A percentile compares a stretch with the other conserved stretches of the same genome.
These are phyloP conservation scores for Acleris sparsana DNA, from an alignment of 2,888 invertebrate species.

Conservation along the genomic window DNA sequence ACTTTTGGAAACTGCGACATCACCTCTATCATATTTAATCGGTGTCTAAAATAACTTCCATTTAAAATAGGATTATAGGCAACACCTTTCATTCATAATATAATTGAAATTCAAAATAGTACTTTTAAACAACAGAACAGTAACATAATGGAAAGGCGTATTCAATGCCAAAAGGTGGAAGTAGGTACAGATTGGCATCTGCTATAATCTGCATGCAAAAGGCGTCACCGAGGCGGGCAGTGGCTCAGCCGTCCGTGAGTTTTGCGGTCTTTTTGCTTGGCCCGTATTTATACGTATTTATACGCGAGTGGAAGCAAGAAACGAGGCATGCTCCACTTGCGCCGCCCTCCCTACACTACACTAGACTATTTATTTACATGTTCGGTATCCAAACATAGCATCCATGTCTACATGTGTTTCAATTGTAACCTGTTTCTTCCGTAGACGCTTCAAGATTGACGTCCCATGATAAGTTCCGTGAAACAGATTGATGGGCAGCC, in stretches of 20 bases:
- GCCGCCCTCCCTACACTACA: constrained; percentile 52
- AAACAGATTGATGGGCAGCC: constrained; percentile 33
- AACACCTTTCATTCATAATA: background rate
- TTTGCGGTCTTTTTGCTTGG: constrained; percentile 68
- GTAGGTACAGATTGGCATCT: constrained; percentile 14
- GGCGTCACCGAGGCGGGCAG: constrained; percentile 41
- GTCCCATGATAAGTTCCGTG: constrained; percentile 27
- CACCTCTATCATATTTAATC: constrained; percentile 42
- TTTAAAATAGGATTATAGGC: background rate
- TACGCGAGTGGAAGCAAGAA: constrained; percentile 63
- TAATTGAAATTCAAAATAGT: constrained; percentile 7
- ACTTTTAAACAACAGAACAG: constrained; percentile 13
- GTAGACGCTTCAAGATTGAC: constrained; percentile 45
- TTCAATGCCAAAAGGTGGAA: constrained; percentile 14
- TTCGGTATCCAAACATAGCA: constrained; percentile 35
- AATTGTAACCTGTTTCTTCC: constrained; percentile 54
- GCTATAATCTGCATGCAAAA: constrained; percentile 42
- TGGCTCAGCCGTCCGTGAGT: constrained; percentile 63
- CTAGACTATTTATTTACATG: constrained; percentile 50
- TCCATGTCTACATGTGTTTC: constrained; percentile 43
- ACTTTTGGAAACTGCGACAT: constrained; percentile 57
- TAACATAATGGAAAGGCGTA: constrained; percentile 7
- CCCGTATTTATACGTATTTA: constrained; percentile 61
- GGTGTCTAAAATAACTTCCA: constrained; percentile 1
- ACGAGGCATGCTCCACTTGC: constrained; percentile 70